A percentile compares a stretch with the other conserved stretches of the same genome.
Evolutionary conservation across 2,888 invertebrate species (phyloP).

Genomic region (Lucinisca nassula): DNA sequence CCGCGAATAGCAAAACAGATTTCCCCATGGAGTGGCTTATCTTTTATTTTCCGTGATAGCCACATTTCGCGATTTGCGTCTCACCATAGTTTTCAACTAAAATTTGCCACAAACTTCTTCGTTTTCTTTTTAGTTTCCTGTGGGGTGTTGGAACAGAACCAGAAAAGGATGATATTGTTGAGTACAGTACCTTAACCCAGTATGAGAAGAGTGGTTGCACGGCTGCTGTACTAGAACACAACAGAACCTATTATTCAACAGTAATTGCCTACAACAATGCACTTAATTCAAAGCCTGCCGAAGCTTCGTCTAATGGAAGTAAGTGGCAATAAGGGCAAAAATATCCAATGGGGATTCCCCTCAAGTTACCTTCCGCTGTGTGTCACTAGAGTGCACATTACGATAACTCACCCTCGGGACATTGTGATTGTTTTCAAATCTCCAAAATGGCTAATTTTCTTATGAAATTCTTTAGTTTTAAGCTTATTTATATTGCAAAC

Average conservation of each 20-base stretch:
- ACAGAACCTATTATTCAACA: slow-evolving; percentile 76
- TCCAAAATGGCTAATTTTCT: no score
- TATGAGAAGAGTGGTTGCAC: slow-evolving; percentile 68
- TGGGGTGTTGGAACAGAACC: slow-evolving; percentile 75
- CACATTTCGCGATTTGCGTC: not conserved
- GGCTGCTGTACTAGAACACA: slow-evolving; percentile 65
- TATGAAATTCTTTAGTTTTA: no score
- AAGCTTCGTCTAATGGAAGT: slow-evolving; percentile 76
- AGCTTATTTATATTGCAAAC: no score
- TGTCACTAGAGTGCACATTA: no score
- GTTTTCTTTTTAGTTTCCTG: not conserved
- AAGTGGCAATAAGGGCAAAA: no score
- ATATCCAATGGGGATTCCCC: no score
- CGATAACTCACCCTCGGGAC: no score
- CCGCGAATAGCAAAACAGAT: no score
- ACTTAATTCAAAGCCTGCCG: slow-evolving; percentile 72
- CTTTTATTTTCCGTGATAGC: not conserved
- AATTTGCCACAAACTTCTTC: no score
- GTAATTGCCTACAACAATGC: slow-evolving; percentile 77
- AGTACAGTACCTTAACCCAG: slow-evolving; percentile 63
- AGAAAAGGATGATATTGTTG: slow-evolving; percentile 66
- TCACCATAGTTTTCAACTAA: not conserved
- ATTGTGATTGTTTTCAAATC: no score
- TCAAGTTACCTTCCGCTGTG: no score
- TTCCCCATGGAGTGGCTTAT: not conserved